Evolutionary conservation across 2,113 vertebrate genomes (phyloP), one percentile per base, ranked within the genome.

Genomic region (Dicaeum eximium): DNA sequence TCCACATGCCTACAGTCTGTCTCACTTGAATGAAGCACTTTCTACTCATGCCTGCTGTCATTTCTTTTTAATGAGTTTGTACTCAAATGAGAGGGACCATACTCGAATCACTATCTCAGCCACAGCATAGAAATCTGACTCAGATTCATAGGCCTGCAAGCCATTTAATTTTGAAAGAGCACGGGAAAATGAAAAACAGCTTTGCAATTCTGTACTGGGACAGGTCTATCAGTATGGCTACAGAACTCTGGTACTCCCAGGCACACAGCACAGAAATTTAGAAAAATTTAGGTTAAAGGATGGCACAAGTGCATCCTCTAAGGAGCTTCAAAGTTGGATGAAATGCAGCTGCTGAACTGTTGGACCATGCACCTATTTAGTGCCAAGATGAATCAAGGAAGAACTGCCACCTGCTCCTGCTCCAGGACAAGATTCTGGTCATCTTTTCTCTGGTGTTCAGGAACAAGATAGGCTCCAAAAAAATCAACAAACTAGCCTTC

Each of bases 161-260:
- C 20, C 53, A 86, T 82, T 87, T 67, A n/a, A 89, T 84, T 95
- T 79, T 66, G 80, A 83, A 95, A 93, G 35, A 70, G 30, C 54
- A 65, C 8, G 70, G 37, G 31, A 64, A 92, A 91, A 95, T 77
- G 1, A 83, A 83, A 90, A 95, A 78, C 47, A 89, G 42, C 18
- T 83, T 83, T 70, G 45, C 20, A 45, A 19, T 90, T 80, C 88
- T 91, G 18, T 86, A 69, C 0, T 56, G 71, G 22, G 11, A 65
- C 7, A 56, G 70, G 21, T 24, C 13, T 47, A 72, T 72, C 24
- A 25, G 31, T 64, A 56, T 31, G 40, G 40, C n/a, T 83, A 83
- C 50, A 83, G 28, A 69, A 60, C 13, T 69, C 57, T 54, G 35
- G 35, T 35, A 65, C 4, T 61, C n/a, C 38, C 13, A 51, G 14